These are phyloP conservation scores for Leptoclinus maculatus DNA, from an alignment of 2,797 vertebrate species.

Conservation along the genomic window DNA sequence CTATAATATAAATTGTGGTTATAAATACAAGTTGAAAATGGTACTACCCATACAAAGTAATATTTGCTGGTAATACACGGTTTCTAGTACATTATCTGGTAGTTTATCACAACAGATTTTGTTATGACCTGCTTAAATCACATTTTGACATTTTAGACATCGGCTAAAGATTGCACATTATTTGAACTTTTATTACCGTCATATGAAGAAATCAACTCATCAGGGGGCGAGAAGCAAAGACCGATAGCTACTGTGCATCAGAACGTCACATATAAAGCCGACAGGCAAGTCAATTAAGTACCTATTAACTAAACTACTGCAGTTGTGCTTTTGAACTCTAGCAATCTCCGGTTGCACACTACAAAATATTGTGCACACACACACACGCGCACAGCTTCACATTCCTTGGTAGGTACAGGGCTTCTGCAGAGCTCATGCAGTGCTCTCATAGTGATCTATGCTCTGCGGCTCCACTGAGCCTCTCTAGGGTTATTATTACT, in stretches of 20 bases:
- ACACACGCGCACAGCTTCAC: slow-evolving; percentile 37
- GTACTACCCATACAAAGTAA: not conserved
- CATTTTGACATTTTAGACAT: slow-evolving; percentile 32
- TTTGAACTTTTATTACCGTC: slow-evolving; percentile 58
- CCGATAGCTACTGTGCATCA: slow-evolving; percentile 51
- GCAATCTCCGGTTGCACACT: not conserved
- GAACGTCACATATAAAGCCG: slow-evolving; percentile 47
- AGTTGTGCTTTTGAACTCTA: slow-evolving; percentile 65
- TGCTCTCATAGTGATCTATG: slow-evolving; percentile 56
- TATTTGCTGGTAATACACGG: not conserved
- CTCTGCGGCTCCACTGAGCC: slow-evolving; percentile 36
- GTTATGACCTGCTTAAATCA: slow-evolving; percentile 10
- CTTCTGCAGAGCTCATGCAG: slow-evolving; percentile 71
- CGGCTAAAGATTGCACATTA: slow-evolving; percentile 36
- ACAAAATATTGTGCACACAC: not conserved
- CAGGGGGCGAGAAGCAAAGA: slow-evolving; percentile 42
- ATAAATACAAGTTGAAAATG: slow-evolving; percentile 16
- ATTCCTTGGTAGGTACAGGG: slow-evolving; percentile 44
- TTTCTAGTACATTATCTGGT: slow-evolving; percentile 6
- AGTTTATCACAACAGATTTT: slow-evolving; percentile 35
- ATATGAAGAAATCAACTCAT: slow-evolving; percentile 54
- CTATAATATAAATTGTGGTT: not conserved
- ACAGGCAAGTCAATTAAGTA: slow-evolving; percentile 57
- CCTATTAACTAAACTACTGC: slow-evolving; percentile 62
- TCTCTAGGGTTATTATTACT: slow-evolving; percentile 41